phyloP scores from a whole-genome alignment of 2,888 invertebrate species.

The Zelleria hepariella region DNA sequence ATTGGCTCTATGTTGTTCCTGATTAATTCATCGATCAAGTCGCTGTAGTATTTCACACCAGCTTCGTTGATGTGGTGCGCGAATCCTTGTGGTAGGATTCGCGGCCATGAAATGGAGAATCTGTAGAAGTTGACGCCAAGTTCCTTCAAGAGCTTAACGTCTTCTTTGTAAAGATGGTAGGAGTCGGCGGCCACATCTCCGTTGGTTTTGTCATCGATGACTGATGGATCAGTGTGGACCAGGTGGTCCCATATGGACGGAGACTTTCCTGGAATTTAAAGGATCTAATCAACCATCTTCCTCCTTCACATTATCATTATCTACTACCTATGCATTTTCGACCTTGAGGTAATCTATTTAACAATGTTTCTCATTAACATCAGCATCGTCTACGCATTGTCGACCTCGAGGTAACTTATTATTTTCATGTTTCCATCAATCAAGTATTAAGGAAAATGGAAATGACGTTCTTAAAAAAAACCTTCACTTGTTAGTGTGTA shows the following conservation, averaged over 20 bases:
- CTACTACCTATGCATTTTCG: too few relatives aligned
- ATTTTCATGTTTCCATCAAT: too few relatives aligned
- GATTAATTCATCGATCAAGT: slow-evolving; percentile 72
- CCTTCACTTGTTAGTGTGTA: too few relatives aligned
- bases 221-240: not conserved
- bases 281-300: too few relatives aligned
- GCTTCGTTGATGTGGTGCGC: slow-evolving; percentile 60
- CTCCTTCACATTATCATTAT: too few relatives aligned
- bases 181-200: slow-evolving; percentile 78
- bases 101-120: slow-evolving; percentile 76
- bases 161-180: slow-evolving; percentile 72
- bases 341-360: too few relatives aligned
- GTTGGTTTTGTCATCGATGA: slow-evolving; percentile 10
- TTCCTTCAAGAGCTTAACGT: slow-evolving; percentile 51
- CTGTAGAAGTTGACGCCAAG: slow-evolving; percentile 66
- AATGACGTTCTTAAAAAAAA: too few relatives aligned
- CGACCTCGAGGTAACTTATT: too few relatives aligned
- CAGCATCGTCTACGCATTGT: too few relatives aligned
- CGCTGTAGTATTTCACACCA: slow-evolving; percentile 76
- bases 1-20: slow-evolving; percentile 70
- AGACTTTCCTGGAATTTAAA: slow-evolving; percentile 2
- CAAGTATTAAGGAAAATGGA: too few relatives aligned
- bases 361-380: too few relatives aligned
- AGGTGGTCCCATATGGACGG: slow-evolving; percentile 5
- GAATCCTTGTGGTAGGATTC: slow-evolving; percentile 75